Percentiles rank a stretch among this genome's conserved stretches.
Conservation (phyloP, 2,797 vertebrate species). For the Pangasius djambal region DNA sequence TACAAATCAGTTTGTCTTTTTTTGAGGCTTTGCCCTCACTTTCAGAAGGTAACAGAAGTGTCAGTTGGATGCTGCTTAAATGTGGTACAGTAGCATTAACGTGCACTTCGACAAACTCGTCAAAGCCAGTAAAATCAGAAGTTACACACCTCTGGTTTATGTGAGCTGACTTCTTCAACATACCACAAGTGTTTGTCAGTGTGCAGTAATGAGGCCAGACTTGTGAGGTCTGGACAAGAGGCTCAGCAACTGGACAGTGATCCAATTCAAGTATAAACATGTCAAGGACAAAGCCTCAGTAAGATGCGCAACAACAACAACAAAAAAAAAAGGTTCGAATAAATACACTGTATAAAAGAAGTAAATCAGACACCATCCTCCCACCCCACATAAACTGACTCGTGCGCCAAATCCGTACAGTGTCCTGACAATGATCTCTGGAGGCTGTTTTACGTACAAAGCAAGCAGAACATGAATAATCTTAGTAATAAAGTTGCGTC, state of each 20-base stretch:
- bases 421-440: slow-evolving; percentile 32
- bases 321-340: slow-evolving; percentile 62
- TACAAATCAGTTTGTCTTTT: slow-evolving; percentile 66
- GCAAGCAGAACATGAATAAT: slow-evolving; percentile 54
- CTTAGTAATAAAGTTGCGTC: slow-evolving; percentile 46
- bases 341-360: slow-evolving; percentile 72
- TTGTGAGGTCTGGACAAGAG: slow-evolving; percentile 25
- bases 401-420: slow-evolving; percentile 30
- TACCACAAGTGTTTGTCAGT: slow-evolving; percentile 23
- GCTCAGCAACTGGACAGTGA: slow-evolving; percentile 50
- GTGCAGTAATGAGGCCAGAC: slow-evolving; percentile 43
- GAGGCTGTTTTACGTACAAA: slow-evolving; percentile 46
- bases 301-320: slow-evolving; percentile 64
- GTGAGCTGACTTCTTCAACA: slow-evolving; percentile 45
- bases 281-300: slow-evolving; percentile 56
- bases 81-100: slow-evolving; percentile 47
- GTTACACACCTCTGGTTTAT: slow-evolving; percentile 32
- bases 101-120: slow-evolving; percentile 35
- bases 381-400: slow-evolving; percentile 32
- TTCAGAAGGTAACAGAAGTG: slow-evolving; percentile 52
- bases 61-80: slow-evolving; percentile 43
- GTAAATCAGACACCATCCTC: slow-evolving; percentile 46
- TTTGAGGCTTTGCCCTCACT: slow-evolving; percentile 40
- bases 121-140: slow-evolving; percentile 44
- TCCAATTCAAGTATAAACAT: slow-evolving; percentile 68